phyloP scores from a whole-genome alignment of 2,888 invertebrate genomes.

The Chloroclystis v-ata region DNA sequence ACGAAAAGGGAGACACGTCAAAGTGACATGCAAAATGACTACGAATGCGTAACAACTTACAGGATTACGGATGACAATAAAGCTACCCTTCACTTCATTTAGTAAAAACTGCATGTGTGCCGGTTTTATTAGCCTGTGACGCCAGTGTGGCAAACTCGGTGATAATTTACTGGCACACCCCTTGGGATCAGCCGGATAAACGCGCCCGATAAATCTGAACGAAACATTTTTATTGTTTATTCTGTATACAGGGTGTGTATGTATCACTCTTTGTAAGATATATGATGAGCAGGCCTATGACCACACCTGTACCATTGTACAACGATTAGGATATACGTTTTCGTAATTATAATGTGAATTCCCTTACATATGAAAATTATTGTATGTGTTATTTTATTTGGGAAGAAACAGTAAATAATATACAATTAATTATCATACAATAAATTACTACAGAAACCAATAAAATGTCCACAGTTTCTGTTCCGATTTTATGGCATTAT shows the following conservation, averaged over 20 bases:
- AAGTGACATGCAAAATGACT: conserved; percentile 1
- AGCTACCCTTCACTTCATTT: conserved; percentile 12
- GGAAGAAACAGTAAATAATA: too few relatives aligned
- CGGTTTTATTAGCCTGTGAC: conserved; percentile 21
- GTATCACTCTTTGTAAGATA: background rate
- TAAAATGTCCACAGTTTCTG: too few relatives aligned
- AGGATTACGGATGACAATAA: conserved; percentile 2
- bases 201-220: conserved; percentile 48
- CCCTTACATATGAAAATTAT: background rate
- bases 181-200: conserved; percentile 54
- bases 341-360: too few relatives aligned
- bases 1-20: background rate
- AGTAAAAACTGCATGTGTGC: conserved; percentile 13
- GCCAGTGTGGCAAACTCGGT: conserved; percentile 33
- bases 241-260: conserved; percentile 11
- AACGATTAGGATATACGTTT: too few relatives aligned
- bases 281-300: background rate
- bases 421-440: too few relatives aligned
- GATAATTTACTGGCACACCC: conserved; percentile 49
- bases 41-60: conserved; percentile 1
- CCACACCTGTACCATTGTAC: background rate
- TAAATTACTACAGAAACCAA: too few relatives aligned
- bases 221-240: conserved; percentile 45
- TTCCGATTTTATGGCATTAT: too few relatives aligned
- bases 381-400: background rate